Evolutionary conservation across 2,797 vertebrate genomes (phyloP).

Genomic region (Gobio occitaniae): DNA sequence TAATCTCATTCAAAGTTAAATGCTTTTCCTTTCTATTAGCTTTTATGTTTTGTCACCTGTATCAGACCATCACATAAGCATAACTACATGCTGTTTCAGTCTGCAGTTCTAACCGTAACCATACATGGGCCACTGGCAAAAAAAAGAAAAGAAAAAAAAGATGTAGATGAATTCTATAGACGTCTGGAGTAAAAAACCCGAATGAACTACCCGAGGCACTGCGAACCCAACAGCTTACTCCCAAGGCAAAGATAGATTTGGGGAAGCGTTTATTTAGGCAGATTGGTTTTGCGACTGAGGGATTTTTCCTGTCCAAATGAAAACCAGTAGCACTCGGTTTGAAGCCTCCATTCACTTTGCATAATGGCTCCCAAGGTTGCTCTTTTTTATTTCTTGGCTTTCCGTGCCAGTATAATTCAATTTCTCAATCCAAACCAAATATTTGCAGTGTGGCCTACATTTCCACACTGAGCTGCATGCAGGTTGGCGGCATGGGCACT

Average conservation of each 20-base stretch:
- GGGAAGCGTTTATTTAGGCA: conserved; percentile 70
- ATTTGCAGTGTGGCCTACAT: conserved; percentile 79
- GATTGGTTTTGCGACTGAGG: conserved; percentile 70
- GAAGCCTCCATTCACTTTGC: conserved; percentile 76
- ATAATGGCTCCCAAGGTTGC: conserved; percentile 82
- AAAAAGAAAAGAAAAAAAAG: conserved; percentile 29
- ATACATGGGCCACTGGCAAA: conserved; percentile 14
- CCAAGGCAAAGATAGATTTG: conserved; percentile 63
- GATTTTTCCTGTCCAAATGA: conserved; percentile 68
- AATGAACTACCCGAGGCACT: conserved; percentile 39
- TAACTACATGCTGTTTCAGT: conserved; percentile 1
- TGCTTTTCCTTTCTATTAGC: conserved; percentile 8
- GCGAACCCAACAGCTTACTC: conserved; percentile 31
- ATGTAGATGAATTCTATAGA: conserved; percentile 46
- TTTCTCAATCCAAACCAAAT: conserved; percentile 80
- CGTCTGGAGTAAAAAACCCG: conserved; percentile 7
- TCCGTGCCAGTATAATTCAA: conserved; percentile 81
- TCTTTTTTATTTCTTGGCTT: conserved; percentile 74
- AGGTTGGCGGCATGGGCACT: conserved; percentile 62
- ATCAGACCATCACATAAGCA: conserved; percentile 42
- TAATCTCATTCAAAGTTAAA: conserved; percentile 6
- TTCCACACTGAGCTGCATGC: conserved; percentile 75
- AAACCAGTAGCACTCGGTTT: conserved; percentile 81
- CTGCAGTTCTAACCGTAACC: not conserved
- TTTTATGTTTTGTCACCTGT: conserved; percentile 31